Evolutionary conservation across 2,888 invertebrate species (phyloP).

Genomic region (Oasisia sp.): DNA sequence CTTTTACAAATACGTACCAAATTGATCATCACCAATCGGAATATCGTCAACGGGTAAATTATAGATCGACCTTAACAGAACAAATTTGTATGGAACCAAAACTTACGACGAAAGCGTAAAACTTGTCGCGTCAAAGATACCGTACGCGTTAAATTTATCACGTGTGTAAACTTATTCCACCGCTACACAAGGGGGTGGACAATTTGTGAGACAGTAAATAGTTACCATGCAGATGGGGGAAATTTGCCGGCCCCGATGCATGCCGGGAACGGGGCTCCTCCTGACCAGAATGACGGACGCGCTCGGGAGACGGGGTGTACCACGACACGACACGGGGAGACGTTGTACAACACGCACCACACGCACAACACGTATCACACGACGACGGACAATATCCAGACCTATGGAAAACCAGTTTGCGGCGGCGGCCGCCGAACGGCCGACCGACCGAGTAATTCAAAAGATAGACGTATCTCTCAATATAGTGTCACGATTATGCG

Average conservation of each 20-base stretch:
- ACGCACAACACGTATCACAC: slow-evolving; percentile 1
- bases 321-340: neutral
- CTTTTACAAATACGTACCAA: too few species aligned
- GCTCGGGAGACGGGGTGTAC: neutral
- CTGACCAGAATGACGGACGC: neutral
- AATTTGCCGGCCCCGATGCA: neutral
- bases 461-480: slow-evolving; percentile 38
- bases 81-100: too few species aligned
- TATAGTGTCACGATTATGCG: slow-evolving; percentile 26
- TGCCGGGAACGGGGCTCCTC: neutral
- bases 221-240: neutral
- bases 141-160: too few species aligned
- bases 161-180: too few species aligned
- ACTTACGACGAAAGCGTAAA: too few species aligned
- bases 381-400: neutral
- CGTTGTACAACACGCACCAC: neutral
- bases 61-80: too few species aligned
- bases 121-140: too few species aligned
- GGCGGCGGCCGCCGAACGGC: neutral
- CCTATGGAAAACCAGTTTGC: neutral
- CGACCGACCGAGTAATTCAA: slow-evolving; percentile 33
- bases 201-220: neutral
- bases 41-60: too few species aligned
- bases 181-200: too few species aligned
- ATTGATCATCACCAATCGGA: too few species aligned